Evolutionary conservation across 2,888 invertebrate genomes (phyloP).

Genomic region (Creontiades dilutus): DNA sequence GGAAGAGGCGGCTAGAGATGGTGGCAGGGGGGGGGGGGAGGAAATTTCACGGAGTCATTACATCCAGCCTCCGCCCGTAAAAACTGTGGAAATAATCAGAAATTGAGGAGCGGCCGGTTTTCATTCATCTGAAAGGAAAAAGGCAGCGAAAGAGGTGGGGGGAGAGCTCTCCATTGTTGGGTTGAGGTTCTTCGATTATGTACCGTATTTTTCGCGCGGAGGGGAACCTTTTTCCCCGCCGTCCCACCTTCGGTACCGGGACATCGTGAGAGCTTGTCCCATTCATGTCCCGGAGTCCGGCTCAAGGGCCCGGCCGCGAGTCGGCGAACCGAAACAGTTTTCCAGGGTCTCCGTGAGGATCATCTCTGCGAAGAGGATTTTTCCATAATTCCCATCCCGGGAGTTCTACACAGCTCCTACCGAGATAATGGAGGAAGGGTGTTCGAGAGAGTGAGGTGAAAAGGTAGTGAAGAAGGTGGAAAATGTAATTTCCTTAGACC

Average conservation of each 20-base stretch:
- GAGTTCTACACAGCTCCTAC: neutral
- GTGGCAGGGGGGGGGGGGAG: conserved; percentile 1
- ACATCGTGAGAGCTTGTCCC: conserved; percentile 63
- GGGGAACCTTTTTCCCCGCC: neutral
- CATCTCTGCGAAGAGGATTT: conserved; percentile 25
- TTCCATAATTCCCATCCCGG: neutral
- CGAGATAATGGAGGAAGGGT: neutral
- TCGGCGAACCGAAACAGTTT: conserved; percentile 11
- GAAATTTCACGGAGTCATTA: conserved; percentile 74
- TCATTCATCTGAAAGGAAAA: conserved; percentile 68
- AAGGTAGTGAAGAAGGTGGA: too few species aligned
- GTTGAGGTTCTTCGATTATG: conserved; percentile 71
- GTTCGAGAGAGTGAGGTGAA: too few species aligned
- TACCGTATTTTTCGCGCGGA: conserved; percentile 73
- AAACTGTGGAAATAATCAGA: conserved; percentile 75
- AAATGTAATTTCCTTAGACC: too few species aligned
- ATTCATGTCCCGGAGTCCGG: conserved; percentile 53
- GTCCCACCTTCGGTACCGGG: neutral
- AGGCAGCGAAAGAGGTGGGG: neutral
- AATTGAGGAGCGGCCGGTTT: conserved; percentile 72
- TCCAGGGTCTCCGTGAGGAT: neutral
- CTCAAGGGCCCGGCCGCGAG: neutral
- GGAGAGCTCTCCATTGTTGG: conserved; percentile 66
- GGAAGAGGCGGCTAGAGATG: neutral
- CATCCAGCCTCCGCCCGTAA: conserved; percentile 71